phyloP scores from a whole-genome alignment of 2,888 invertebrate genomes.

The Neria commutata region DNA sequence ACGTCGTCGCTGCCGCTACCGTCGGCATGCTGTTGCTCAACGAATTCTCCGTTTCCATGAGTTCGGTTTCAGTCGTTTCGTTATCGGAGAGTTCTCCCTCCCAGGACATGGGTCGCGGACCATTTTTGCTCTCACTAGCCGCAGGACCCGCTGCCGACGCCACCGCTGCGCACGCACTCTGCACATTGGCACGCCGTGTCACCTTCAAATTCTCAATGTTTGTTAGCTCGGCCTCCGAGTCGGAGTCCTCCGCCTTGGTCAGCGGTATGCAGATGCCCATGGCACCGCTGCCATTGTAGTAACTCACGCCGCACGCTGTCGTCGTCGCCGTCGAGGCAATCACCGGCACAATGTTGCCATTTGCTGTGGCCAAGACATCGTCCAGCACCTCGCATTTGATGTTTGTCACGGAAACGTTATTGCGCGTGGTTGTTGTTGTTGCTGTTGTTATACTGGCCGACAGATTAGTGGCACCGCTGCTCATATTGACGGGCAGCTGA shows the following conservation, averaged over 20 bases:
- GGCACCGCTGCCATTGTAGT: constrained; percentile 45
- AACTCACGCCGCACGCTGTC: constrained; percentile 36
- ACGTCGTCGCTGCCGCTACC: constrained; percentile 28
- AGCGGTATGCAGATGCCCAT: constrained; percentile 41
- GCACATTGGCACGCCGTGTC: constrained; percentile 64
- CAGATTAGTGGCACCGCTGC: constrained; percentile 15
- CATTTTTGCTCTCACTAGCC: constrained; percentile 41
- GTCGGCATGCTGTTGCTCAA: constrained; percentile 37
- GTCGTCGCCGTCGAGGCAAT: constrained; percentile 42
- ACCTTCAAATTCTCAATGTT: constrained; percentile 63
- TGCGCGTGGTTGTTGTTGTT: constrained; percentile 42
- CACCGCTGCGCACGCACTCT: constrained; percentile 57
- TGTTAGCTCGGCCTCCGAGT: constrained; percentile 59
- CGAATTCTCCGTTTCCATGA: constrained; percentile 60
- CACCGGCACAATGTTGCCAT: constrained; percentile 53
- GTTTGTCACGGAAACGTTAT: constrained; percentile 79
- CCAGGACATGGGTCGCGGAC: constrained; percentile 89
- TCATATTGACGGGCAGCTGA: constrained; percentile 46
- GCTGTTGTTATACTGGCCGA: constrained; percentile 24
- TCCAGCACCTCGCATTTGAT: constrained; percentile 70
- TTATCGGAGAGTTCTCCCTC: constrained; percentile 90
- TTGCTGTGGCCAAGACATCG: constrained; percentile 45
- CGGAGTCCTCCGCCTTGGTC: constrained; percentile 57
- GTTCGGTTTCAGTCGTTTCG: constrained; percentile 66
- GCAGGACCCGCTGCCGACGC: constrained; percentile 21